Evolutionary conservation across 2,888 invertebrate genomes (phyloP).

Genomic region (Therioaphis trifolii): DNA sequence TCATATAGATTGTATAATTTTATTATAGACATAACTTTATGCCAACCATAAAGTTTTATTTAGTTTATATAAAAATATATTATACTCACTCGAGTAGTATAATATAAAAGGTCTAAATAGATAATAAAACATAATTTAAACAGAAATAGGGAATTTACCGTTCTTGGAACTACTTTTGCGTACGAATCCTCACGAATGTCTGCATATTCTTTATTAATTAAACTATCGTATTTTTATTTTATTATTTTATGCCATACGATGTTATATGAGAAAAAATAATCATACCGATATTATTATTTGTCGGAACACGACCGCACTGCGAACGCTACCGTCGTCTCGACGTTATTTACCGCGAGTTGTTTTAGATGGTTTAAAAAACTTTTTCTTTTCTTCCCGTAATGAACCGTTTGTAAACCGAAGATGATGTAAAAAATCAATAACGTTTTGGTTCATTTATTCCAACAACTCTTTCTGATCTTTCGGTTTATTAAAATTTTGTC

Average conservation of each 20-base stretch:
- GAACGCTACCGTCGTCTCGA: too few species aligned
- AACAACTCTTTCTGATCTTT: background rate
- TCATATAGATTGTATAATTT: constrained; percentile 2
- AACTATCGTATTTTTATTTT: too few species aligned
- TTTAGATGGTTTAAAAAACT: background rate
- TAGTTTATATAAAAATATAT: too few species aligned
- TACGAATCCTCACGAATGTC: background rate
- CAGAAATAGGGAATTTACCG: background rate
- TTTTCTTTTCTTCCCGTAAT: background rate
- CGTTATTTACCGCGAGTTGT: background rate
- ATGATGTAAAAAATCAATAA: background rate
- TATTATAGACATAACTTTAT: background rate
- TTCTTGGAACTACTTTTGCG: background rate
- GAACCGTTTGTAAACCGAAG: background rate
- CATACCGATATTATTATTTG: too few species aligned
- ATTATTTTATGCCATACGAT: too few species aligned
- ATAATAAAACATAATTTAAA: background rate
- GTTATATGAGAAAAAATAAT: too few species aligned
- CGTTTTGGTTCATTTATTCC: background rate
- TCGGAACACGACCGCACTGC: too few species aligned
- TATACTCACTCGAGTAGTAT: background rate
- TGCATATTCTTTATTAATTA: too few species aligned
- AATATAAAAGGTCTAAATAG: background rate
- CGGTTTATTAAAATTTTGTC: background rate
- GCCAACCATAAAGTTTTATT: background rate